A percentile compares a stretch with the other conserved stretches of the same genome.
Conservation (phyloP, 2,113 vertebrate genomes). For the Pteruthius melanotis region DNA sequence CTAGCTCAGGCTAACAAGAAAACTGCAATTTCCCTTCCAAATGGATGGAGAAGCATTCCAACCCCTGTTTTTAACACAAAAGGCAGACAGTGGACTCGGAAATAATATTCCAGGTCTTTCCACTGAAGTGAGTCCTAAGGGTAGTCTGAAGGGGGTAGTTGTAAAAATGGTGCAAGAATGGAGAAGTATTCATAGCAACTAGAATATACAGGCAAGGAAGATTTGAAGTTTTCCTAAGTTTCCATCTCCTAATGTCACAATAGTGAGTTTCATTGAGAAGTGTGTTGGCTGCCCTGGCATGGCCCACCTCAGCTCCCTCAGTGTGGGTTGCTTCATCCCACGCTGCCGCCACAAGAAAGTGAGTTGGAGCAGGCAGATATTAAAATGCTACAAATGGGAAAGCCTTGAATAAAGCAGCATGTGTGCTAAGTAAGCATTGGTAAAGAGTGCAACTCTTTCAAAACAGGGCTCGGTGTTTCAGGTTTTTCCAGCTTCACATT, state of each 20-base stretch:
- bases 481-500: constrained; percentile 56
- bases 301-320: background rate
- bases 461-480: constrained; percentile 30
- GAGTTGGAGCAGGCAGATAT: background rate
- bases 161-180: background rate
- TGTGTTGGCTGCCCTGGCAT: background rate
- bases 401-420: background rate
- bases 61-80: background rate
- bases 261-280: background rate
- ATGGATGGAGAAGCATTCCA: background rate
- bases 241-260: background rate
- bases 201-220: background rate
- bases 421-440: background rate
- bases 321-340: background rate
- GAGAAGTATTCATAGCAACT: background rate
- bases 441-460: constrained; percentile 1
- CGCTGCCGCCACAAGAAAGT: background rate
- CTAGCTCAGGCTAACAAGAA: background rate
- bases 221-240: background rate
- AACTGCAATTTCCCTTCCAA: background rate
- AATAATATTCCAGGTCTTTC: background rate
- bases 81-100: background rate
- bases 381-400: background rate
- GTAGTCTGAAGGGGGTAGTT: background rate
- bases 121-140: background rate